Base-by-base conservation (phyloP, 2,113 vertebrate genomes). In the Okapia johnstoni region DNA sequence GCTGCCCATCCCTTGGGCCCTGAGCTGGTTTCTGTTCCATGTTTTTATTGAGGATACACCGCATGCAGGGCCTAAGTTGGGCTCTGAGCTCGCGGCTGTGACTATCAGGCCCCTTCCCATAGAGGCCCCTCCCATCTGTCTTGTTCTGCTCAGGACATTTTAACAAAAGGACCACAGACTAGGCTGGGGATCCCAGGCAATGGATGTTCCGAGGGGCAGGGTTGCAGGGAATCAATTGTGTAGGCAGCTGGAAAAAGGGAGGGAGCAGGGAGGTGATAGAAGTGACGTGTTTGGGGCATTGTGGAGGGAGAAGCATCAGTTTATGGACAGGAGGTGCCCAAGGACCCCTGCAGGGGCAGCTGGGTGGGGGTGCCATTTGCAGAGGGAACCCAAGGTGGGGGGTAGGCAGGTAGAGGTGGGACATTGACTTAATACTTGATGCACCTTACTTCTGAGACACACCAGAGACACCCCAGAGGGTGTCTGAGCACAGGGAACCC, bases 111-210 rank as follows among this genome's bases (percentile, higher is more conserved):
- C 17, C 80, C 10, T 7, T 2, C 23, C 19, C 2, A 0, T 9
- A 57, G 50, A 19, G n/a, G 5, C 26, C 23, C 12, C 4, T 1
- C 33, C 33, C 6, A 26, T 81, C 57, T 9, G 57, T 23, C 89
- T 52, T 12, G 0, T 60, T 11, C 33, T 30, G 33, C 46, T 28
- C 3, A 0, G 25, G 77, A 2, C 6, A 30, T 26, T 26, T 15
- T 11, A 23, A 5, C 43, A 28, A 4, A 57, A 50, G 17, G 2
- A 13, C 33, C 76, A 1, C 57, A 30, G 16, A n/a, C 80, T 11
- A 17, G 14, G 33, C 1, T 0, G 23, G 52, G 30, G 19, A 15
- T 19, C 60, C 50, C 6, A 0, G 17, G 80, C 14, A 0, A 0
- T 1, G 1, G 7, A 5, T 83, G 70, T 33, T 84, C 81, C 0